phyloP scores from a whole-genome alignment of 1,140 invertebrate species.

The Lasioglossum baleicum region DNA sequence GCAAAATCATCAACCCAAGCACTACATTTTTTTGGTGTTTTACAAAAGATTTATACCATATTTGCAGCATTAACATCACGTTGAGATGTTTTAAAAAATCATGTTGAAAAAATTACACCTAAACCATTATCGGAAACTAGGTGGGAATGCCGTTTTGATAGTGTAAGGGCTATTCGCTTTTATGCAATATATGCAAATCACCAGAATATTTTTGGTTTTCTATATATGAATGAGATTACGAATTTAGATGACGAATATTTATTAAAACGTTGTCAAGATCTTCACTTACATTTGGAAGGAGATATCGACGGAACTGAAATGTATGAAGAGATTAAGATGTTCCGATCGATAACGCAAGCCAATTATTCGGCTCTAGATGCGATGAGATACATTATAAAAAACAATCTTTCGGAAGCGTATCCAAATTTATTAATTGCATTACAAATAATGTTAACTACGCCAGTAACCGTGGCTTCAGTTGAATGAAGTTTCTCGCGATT shows the following conservation, averaged over 20 bases:
- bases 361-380: conserved; percentile 28
- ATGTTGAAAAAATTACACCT: conserved; percentile 37
- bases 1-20: conserved; percentile 51
- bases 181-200: conserved; percentile 40
- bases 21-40: conserved; percentile 57
- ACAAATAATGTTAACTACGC: too few relatives aligned
- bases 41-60: conserved; percentile 40
- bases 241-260: conserved; percentile 38
- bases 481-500: too few relatives aligned
- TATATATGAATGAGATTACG: conserved; percentile 25
- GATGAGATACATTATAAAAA: too few relatives aligned
- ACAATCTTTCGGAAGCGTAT: too few relatives aligned
- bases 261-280: conserved; percentile 40
- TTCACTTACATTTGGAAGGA: conserved; percentile 35
- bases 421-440: too few relatives aligned
- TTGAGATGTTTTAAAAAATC: conserved; percentile 45
- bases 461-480: too few relatives aligned
- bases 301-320: conserved; percentile 40
- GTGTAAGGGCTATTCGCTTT: conserved; percentile 39
- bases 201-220: conserved; percentile 45
- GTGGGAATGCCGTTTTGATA: too few relatives aligned
- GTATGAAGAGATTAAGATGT: conserved; percentile 39
- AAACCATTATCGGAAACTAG: too few relatives aligned
- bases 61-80: conserved; percentile 40
- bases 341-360: conserved; percentile 25